phyloP scores from a whole-genome alignment of 23 tunicate genomes.

The Ascidia mentula region DNA sequence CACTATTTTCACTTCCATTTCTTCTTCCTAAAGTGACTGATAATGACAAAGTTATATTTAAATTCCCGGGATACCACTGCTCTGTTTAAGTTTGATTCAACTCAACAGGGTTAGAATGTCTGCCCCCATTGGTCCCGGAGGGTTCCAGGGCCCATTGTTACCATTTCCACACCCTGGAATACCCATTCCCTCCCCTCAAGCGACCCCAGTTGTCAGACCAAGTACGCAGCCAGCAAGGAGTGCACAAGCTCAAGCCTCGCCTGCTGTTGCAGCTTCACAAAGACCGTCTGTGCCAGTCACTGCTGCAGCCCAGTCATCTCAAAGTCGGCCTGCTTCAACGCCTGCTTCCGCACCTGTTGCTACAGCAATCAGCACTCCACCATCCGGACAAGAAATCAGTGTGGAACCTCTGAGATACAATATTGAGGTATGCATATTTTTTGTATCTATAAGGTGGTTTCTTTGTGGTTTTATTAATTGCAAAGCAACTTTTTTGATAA shows the following conservation, averaged over 20 bases:
- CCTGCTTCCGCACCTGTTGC: neutral
- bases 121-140: neutral
- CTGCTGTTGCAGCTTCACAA: too few relatives aligned
- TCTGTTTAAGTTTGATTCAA: too few relatives aligned
- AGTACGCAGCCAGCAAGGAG: neutral
- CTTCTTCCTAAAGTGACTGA: too few relatives aligned
- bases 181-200: neutral
- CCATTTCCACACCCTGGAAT: neutral
- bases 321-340: too few relatives aligned
- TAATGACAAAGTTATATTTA: too few relatives aligned
- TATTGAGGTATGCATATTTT: neutral
- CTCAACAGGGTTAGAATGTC: conserved; percentile 6
- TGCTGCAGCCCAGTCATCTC: neutral
- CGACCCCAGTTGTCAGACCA: neutral
- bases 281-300: too few relatives aligned
- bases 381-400: neutral
- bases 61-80: too few relatives aligned
- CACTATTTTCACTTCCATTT: too few relatives aligned
- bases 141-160: neutral
- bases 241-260: neutral
- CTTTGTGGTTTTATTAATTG: too few relatives aligned
- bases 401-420: neutral
- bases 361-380: neutral
- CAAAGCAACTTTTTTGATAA: too few relatives aligned
- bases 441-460: neutral